These are phyloP conservation scores for Empidonax traillii DNA, from an alignment of 2,113 vertebrate genomes.

Conservation along the genomic window DNA sequence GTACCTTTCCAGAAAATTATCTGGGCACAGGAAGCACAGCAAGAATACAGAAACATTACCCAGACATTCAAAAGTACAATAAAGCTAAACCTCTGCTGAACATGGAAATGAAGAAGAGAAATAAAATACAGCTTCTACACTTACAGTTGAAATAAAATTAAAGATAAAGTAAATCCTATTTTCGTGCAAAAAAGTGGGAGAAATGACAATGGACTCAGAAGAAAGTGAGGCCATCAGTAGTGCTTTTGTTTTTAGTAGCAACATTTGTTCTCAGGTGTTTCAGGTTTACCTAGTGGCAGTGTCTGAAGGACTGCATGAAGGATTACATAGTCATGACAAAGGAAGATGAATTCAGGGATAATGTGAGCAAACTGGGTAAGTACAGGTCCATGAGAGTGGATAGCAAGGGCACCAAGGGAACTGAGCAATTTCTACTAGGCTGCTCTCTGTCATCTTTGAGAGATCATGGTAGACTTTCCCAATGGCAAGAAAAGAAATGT, in stretches of 20 bases:
- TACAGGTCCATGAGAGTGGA: background rate
- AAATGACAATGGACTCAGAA: background rate
- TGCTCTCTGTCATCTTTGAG: background rate
- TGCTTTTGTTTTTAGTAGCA: background rate
- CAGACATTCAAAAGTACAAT: background rate
- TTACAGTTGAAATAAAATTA: background rate
- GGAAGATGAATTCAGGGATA: background rate
- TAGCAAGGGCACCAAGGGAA: background rate
- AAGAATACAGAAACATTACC: background rate
- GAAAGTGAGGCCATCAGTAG: background rate
- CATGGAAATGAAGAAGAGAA: background rate
- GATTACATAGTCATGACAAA: background rate
- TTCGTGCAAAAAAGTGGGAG: background rate
- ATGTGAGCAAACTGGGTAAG: accelerated
- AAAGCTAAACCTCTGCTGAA: background rate
- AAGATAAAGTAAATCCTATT: background rate
- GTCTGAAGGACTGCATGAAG: background rate
- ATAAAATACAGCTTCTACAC: background rate
- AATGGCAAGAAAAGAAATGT: background rate
- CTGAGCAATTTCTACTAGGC: background rate
- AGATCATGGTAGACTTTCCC: background rate
- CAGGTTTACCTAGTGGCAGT: background rate
- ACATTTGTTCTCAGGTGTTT: background rate
- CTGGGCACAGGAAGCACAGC: background rate
- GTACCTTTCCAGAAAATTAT: background rate